These are phyloP conservation scores for Glyptemys insculpta DNA, from an alignment of 2,797 vertebrate species.

Conservation along the genomic window DNA sequence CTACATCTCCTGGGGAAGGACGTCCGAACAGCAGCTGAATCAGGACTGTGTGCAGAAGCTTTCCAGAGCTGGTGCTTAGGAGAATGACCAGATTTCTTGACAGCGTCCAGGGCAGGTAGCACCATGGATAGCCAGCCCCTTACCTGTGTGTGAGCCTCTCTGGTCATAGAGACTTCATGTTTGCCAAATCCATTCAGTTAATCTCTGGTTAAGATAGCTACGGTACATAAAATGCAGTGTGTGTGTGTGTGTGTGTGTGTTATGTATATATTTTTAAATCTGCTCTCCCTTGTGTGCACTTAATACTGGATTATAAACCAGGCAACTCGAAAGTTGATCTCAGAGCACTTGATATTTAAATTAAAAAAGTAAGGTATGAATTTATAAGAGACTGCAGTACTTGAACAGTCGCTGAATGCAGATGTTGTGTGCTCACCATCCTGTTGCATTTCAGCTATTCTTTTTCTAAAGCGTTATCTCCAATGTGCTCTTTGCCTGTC, in stretches of 20 bases:
- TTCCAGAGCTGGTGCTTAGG: rapidly evolving
- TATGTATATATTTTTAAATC: conserved; percentile 6
- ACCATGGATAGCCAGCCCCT: not conserved
- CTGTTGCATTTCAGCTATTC: not conserved
- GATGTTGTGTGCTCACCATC: not conserved
- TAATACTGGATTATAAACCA: conserved; percentile 7
- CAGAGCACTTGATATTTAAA: conserved; percentile 57
- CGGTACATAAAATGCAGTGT: not conserved
- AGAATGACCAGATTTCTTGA: rapidly evolving
- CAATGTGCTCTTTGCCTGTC: not conserved
- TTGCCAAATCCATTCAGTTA: not conserved
- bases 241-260: conserved; percentile 31
- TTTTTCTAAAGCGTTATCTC: not conserved
- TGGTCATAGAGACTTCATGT: rapidly evolving
- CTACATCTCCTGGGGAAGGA: rapidly evolving
- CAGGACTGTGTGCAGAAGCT: rapidly evolving
- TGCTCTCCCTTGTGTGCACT: conserved; percentile 66
- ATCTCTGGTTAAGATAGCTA: not conserved
- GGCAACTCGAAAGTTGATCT: not conserved
- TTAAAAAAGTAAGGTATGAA: not conserved
- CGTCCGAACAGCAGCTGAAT: not conserved
- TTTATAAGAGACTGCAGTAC: not conserved
- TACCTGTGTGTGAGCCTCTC: not conserved
- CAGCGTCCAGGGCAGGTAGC: not conserved
- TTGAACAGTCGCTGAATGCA: not conserved